These are phyloP conservation scores for Xestia sexstrigata DNA, from an alignment of 2,888 invertebrate species.

Conservation along the genomic window DNA sequence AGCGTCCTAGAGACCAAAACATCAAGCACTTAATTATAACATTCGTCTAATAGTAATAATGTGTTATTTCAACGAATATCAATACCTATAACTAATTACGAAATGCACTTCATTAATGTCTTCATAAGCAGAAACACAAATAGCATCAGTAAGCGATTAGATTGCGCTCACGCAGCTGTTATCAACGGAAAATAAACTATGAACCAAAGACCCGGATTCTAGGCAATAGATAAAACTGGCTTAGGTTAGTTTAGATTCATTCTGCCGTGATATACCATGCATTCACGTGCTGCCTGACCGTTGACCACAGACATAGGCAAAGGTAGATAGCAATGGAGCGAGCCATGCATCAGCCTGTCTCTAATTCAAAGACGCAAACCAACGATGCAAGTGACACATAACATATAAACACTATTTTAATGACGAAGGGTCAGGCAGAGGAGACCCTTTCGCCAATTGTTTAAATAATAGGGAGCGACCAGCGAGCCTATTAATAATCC, in stretches of 20 bases:
- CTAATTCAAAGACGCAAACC: background rate
- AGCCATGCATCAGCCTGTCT: conserved; percentile 7
- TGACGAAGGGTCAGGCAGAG: too few relatives aligned
- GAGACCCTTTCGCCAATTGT: background rate
- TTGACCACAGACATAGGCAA: conserved; percentile 19
- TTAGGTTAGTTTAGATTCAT: conserved; percentile 53
- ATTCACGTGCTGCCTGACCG: conserved; percentile 40
- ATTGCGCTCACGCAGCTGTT: conserved; percentile 56
- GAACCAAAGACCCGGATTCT: conserved; percentile 69
- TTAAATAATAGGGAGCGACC: background rate
- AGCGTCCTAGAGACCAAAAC: background rate
- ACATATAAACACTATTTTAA: too few relatives aligned
- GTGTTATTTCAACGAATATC: background rate
- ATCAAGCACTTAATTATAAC: background rate
- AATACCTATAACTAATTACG: conserved; percentile 10
- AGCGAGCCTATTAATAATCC: background rate
- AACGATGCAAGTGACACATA: too few relatives aligned
- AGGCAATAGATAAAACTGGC: conserved; percentile 56
- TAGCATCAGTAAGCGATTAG: conserved; percentile 57
- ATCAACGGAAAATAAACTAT: conserved; percentile 60
- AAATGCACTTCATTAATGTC: conserved; percentile 33
- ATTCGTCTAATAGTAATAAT: background rate
- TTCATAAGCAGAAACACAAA: conserved; percentile 36
- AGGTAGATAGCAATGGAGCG: conserved; percentile 23
- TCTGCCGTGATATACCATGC: conserved; percentile 18